phyloP scores from a whole-genome alignment of 2,888 invertebrate genomes.

The Luffia ferchaultella region DNA sequence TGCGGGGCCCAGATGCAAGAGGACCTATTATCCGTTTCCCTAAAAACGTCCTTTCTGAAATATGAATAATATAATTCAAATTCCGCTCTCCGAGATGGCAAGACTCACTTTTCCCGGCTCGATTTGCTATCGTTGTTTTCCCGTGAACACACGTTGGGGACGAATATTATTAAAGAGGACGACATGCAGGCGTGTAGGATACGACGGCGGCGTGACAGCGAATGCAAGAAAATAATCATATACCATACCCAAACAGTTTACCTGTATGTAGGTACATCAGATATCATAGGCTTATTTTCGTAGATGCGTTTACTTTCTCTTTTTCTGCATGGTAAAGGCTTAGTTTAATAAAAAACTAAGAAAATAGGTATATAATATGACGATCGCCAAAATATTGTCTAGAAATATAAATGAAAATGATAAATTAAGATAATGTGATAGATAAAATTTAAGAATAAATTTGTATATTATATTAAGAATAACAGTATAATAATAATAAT shows the following conservation, averaged over 20 bases:
- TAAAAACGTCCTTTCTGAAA: slow-evolving; percentile 36
- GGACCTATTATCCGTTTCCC: slow-evolving; percentile 56
- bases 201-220: neutral
- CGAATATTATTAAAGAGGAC: slow-evolving; percentile 41
- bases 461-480: no score
- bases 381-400: no score
- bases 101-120: slow-evolving; percentile 27
- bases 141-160: slow-evolving; percentile 39
- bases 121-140: slow-evolving; percentile 37
- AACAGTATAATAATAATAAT: no score
- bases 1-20: slow-evolving; percentile 52
- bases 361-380: no score
- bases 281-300: no score
- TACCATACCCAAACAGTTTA: no score
- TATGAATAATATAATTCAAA: slow-evolving; percentile 41
- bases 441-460: no score
- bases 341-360: no score
- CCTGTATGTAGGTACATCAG: neutral
- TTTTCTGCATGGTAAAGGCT: no score
- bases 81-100: slow-evolving; percentile 28
- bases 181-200: neutral
- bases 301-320: no score
- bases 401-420: no score
- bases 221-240: neutral
- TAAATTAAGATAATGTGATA: no score